Base-by-base conservation (phyloP, 2,797 vertebrate species). In the Gymnocypris eckloni region DNA sequence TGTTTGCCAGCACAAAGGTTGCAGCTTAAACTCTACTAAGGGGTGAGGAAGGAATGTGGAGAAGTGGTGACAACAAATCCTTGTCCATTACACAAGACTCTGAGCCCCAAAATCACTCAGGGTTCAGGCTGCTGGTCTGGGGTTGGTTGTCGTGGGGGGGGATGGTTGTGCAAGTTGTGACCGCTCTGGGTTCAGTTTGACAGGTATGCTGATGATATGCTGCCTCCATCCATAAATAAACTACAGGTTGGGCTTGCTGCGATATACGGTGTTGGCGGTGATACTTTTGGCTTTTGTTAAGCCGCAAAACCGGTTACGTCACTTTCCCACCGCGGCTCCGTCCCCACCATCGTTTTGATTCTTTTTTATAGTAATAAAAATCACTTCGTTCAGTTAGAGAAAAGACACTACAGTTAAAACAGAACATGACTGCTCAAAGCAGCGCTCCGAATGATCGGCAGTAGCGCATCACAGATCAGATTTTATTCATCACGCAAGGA, bases 1-100 rank as follows among this genome's bases (percentile, higher is more conserved):
- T 73, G 54, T 66, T 75, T 86, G 43, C 84, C 33, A 81, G 78
- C 84, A 86, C 54, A 64, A 86, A 52, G 84, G 69, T 85, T 1
- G 1, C 66, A 2, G 12, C 79, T 85, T 71, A 70, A 84, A 79
- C 18, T 84, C 28, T 48, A 69, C 16, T 48, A 45, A 79, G 41
- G 73, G 59, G 77, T 66, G 54, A 72, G 72, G 69, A 52, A 45
- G 64, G 59, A 69, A 80, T 43, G 41, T 54, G 59, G 64, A 45
- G 16, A n/a, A 33, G 22, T n/a, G 28, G 4, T 75, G 71, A 73
- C 15, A 80, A 48, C 75, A 78, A 25, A 64, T 7, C 25, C 8
- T 25, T 25, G 16, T 79, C 59, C 28, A 64, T 79, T 66, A 48
- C 16, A 16, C 41, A 48, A 41, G 4, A 79, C 59, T 33, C 41